Conservation (phyloP, 1,140 invertebrate genomes). For the Coenobita brevimanus region DNA sequence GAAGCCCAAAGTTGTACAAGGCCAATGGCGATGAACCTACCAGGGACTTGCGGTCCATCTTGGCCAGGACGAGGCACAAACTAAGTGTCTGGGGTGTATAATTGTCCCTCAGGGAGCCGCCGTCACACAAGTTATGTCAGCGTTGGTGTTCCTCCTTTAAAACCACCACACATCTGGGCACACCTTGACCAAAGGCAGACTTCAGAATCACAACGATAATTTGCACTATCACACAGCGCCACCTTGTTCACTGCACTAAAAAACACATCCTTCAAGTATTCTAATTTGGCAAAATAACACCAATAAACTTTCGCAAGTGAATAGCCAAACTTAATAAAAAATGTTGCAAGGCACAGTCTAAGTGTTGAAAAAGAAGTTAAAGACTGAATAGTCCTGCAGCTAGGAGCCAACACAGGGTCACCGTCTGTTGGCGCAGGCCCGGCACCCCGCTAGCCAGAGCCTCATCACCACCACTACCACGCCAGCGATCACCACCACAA, state of each 20-base stretch:
- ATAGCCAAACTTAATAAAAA: slow-evolving; percentile 36
- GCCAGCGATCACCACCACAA: slow-evolving; percentile 58
- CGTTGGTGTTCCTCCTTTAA: slow-evolving; percentile 26
- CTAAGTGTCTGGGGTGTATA: slow-evolving; percentile 38
- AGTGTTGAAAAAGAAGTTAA: slow-evolving; percentile 42
- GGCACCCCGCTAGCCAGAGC: slow-evolving; percentile 48
- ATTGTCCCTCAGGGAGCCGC: slow-evolving; percentile 45
- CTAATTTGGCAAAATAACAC: slow-evolving; percentile 28
- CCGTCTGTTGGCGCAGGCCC: slow-evolving; percentile 52
- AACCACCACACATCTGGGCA: slow-evolving; percentile 18
- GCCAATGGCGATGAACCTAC: slow-evolving; percentile 37
- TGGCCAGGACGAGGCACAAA: slow-evolving; percentile 27
- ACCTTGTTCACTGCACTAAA: slow-evolving; percentile 43
- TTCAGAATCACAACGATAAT: slow-evolving; percentile 31
- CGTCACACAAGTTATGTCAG: slow-evolving; percentile 34
- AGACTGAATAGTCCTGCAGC: slow-evolving; percentile 9
- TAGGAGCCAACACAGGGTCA: slow-evolving; percentile 41
- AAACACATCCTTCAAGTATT: slow-evolving; percentile 39
- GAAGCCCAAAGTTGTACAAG: neutral
- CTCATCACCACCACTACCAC: slow-evolving; percentile 60
- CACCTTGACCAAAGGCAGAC: slow-evolving; percentile 48
- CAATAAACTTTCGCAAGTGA: slow-evolving; percentile 43
- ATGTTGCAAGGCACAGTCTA: slow-evolving; percentile 42
- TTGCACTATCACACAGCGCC: slow-evolving; percentile 45
- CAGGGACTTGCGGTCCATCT: slow-evolving; percentile 60